These are phyloP conservation scores for Eublepharis macularius DNA, from an alignment of 2,113 vertebrate genomes.

Conservation along the genomic window DNA sequence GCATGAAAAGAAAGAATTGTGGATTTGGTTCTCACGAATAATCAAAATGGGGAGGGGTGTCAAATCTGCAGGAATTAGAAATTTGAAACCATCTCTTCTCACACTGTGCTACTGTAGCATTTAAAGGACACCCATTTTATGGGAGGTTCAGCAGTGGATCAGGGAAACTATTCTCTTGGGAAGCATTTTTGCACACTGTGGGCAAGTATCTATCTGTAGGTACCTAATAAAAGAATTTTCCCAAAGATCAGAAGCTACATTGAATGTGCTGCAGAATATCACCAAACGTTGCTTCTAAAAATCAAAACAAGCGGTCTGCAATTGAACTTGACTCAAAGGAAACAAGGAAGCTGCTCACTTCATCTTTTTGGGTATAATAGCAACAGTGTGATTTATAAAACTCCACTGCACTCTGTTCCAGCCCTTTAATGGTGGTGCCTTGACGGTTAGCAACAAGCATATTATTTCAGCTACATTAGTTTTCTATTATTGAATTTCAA, in stretches of 20 bases:
- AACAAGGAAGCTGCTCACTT: slow-evolving; percentile 40
- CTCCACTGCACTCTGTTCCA: slow-evolving; percentile 47
- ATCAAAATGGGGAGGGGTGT: no score
- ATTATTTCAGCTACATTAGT: slow-evolving; percentile 60
- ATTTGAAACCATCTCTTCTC: no score
- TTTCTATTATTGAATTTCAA: slow-evolving; percentile 60
- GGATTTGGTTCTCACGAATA: no score
- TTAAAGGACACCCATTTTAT: no score
- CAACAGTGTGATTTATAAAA: slow-evolving; percentile 55
- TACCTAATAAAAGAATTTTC: not conserved
- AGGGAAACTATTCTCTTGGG: no score
- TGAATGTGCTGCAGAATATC: not conserved
- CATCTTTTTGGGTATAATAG: slow-evolving; percentile 49
- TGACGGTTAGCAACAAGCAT: slow-evolving; percentile 47
- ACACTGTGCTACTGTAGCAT: no score
- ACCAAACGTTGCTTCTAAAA: not conserved
- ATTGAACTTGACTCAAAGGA: slow-evolving; percentile 49
- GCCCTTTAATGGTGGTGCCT: slow-evolving; percentile 49
- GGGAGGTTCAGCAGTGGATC: no score
- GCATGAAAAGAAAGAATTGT: no score
- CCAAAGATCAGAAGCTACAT: not conserved
- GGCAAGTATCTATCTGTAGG: not conserved
- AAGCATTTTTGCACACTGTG: not conserved
- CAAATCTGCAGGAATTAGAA: no score
- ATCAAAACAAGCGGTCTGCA: not conserved